A percentile compares a stretch with the other conserved stretches of the same genome.
Evolutionary conservation across 2,113 vertebrate genomes (phyloP).

Genomic region (Platysteira castanea): DNA sequence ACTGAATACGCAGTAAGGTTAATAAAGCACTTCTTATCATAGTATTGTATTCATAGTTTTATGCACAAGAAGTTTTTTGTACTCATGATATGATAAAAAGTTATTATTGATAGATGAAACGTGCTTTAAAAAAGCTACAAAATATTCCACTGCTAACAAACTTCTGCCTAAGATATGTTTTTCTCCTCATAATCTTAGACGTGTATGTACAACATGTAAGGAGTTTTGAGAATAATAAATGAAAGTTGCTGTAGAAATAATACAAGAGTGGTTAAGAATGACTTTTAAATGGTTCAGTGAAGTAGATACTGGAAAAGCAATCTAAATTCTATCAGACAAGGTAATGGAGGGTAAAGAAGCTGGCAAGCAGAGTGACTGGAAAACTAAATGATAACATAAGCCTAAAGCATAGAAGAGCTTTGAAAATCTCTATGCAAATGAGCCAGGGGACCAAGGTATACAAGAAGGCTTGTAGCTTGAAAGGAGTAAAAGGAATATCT

Average conservation of each 20-base stretch:
- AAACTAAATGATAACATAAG: constrained; percentile 34
- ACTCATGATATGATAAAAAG: background rate
- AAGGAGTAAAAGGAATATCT: background rate
- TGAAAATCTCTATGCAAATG: constrained; percentile 18
- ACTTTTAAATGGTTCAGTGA: constrained; percentile 15
- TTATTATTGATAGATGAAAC: background rate
- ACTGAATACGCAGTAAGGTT: background rate
- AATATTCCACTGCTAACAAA: background rate
- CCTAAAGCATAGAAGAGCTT: background rate
- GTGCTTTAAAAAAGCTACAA: background rate
- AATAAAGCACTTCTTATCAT: background rate
- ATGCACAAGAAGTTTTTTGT: background rate
- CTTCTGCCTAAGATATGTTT: background rate
- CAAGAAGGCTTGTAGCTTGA: background rate
- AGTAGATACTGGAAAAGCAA: constrained; percentile 10
- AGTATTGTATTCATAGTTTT: background rate
- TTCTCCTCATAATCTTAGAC: background rate
- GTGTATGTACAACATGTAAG: background rate
- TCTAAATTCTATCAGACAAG: constrained; percentile 42
- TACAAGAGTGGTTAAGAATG: constrained; percentile 26
- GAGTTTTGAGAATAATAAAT: background rate
- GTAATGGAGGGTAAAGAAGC: constrained; percentile 26
- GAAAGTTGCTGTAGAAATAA: background rate
- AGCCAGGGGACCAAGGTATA: background rate
- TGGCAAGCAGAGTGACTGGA: background rate